phyloP scores from a whole-genome alignment of 2,113 vertebrate species.

The Balaenoptera acutorostrata region DNA sequence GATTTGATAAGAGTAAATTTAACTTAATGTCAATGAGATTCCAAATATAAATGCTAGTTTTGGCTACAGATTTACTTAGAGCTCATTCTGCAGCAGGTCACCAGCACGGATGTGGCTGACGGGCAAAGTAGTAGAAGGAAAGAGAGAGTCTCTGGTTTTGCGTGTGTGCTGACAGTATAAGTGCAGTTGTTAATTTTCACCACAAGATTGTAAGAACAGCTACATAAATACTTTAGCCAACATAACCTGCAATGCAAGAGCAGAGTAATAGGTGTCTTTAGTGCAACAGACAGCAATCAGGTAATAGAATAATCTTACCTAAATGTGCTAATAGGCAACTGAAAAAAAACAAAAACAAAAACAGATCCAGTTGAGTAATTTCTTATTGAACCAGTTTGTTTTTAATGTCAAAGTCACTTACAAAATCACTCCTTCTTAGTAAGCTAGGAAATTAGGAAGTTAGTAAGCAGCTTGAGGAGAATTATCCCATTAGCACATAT shows the following conservation, averaged over 20 bases:
- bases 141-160: neutral
- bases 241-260: neutral
- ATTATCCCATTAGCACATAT: neutral
- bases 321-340: constrained; percentile 16
- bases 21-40: neutral
- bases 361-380: constrained; percentile 44
- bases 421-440: constrained; percentile 46
- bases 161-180: neutral
- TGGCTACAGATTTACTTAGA: neutral
- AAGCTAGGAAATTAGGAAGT: constrained; percentile 21
- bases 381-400: constrained; percentile 53
- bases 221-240: neutral
- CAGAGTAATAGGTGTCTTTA: neutral
- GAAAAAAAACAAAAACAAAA: neutral
- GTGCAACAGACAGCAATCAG: neutral
- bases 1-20: neutral
- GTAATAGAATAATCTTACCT: constrained; percentile 45
- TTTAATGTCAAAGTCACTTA: constrained; percentile 56
- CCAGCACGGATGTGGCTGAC: neutral
- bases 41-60: neutral
- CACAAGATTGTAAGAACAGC: neutral
- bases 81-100: neutral
- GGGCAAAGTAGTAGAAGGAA: neutral
- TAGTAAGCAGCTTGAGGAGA: constrained; percentile 16
- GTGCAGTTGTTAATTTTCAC: neutral